phyloP scores from a whole-genome alignment of 35 echinoderm and acorn worm species.

The Hemicentrotus pulcherrimus region DNA sequence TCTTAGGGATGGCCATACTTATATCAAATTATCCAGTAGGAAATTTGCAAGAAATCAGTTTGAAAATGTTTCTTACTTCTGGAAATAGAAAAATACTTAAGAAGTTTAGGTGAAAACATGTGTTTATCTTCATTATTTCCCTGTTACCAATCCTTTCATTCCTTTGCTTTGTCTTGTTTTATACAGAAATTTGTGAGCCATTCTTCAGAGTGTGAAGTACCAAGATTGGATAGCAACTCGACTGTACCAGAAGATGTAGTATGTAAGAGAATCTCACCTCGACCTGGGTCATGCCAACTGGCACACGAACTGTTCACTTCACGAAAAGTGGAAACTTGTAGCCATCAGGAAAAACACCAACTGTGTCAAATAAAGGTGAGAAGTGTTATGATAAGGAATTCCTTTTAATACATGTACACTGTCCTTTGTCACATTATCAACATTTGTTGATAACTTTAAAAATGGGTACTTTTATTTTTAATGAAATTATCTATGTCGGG shows the following conservation, averaged over 20 bases:
- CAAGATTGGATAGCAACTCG: constrained; percentile 40
- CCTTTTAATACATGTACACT: not conserved
- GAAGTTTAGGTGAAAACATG: not conserved
- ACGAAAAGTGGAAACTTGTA: constrained; percentile 50
- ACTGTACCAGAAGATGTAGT: constrained; percentile 34
- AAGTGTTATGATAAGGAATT: not conserved
- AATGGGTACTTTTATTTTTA: too few species aligned
- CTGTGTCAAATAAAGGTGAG: constrained; percentile 80
- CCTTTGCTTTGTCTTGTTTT: not conserved
- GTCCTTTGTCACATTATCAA: too few species aligned
- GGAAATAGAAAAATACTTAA: not conserved
- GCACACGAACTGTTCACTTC: constrained; percentile 65
- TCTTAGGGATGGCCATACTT: too few species aligned
- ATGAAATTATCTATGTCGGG: too few species aligned
- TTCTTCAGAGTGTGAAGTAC: constrained; percentile 18
- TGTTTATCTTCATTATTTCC: not conserved
- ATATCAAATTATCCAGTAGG: not conserved
- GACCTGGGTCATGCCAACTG: constrained; percentile 70
- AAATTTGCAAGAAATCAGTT: not conserved
- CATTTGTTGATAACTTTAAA: too few species aligned
- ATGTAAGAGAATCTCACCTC: constrained; percentile 62
- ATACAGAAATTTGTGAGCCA: not conserved
- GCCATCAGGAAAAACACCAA: constrained; percentile 48
- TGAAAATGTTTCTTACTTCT: not conserved
- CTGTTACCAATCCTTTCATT: not conserved